Percentiles rank a stretch among this genome's conserved stretches.
Evolutionary conservation across 2,797 vertebrate genomes (phyloP).

Genomic region (Rhinatrema bivittatum): DNA sequence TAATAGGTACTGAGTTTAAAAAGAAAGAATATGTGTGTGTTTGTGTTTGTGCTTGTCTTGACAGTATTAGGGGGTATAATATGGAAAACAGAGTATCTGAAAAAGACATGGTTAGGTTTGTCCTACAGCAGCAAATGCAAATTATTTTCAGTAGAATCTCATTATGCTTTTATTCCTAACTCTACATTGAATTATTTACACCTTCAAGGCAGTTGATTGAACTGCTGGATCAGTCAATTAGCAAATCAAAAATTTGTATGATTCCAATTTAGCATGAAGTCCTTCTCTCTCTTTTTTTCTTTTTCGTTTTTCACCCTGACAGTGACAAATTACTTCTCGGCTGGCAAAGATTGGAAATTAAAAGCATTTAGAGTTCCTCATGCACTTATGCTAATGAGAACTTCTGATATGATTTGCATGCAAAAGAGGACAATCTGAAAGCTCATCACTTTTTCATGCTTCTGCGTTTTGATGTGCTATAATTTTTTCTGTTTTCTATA

Average conservation of each 20-base stretch:
- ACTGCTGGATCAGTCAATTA: constrained; percentile 98
- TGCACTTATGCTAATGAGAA: constrained; percentile 99
- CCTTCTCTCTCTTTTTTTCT: constrained; percentile 69
- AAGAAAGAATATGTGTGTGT: constrained; percentile 25
- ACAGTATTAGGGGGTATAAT: constrained; percentile 31
- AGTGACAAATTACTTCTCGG: constrained; percentile 99
- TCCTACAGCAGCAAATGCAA: constrained; percentile 57
- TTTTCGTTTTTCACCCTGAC: constrained; percentile 98
- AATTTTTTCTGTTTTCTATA: constrained; percentile 48
- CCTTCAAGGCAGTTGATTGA: constrained; percentile 93
- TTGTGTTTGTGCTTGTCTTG: constrained; percentile 19
- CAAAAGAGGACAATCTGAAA: constrained; percentile 97
- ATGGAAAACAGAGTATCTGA: constrained; percentile 37
- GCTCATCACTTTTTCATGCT: constrained; percentile 71
- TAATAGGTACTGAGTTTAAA: constrained; percentile 23
- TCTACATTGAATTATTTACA: constrained; percentile 93
- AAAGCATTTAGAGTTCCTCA: constrained; percentile 99
- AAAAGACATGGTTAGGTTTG: constrained; percentile 59
- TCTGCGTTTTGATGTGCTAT: constrained; percentile 62
- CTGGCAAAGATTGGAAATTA: constrained; percentile 99
- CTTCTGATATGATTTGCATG: constrained; percentile 99
- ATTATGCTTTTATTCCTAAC: constrained; percentile 64
- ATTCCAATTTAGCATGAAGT: constrained; percentile 96
- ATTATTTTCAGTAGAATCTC: constrained; percentile 55
- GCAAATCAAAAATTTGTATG: constrained; percentile 98